These are phyloP conservation scores for Drosophila prostipennis DNA, from an alignment of 2,888 invertebrate species.

Conservation along the genomic window DNA sequence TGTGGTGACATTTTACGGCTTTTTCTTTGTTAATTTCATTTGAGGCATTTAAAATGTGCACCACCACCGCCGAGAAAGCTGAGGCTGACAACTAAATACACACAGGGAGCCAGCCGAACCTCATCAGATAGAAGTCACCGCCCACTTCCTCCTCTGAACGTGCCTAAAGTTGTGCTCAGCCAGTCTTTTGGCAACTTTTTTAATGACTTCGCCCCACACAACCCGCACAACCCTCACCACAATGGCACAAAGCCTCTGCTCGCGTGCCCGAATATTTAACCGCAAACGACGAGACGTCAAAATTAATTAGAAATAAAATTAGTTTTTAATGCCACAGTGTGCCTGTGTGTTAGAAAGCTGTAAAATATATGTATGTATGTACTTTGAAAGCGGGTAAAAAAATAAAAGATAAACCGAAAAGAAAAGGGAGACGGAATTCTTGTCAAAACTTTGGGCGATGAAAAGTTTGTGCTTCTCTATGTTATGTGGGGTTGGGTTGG, in stretches of 20 bases:
- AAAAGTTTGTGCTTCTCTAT: conserved; percentile 58
- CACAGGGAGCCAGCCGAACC: conserved; percentile 27
- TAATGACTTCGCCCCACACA: conserved; percentile 66
- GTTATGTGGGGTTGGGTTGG: conserved; percentile 27
- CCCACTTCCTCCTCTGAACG: conserved; percentile 25
- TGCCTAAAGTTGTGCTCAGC: conserved; percentile 49
- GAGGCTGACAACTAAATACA: conserved; percentile 74
- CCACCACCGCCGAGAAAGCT: conserved; percentile 52
- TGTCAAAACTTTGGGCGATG: conserved; percentile 59
- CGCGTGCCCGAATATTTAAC: conserved; percentile 77
- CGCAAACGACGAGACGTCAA: conserved; percentile 79
- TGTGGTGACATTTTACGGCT: conserved; percentile 78
- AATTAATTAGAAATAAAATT: conserved; percentile 80
- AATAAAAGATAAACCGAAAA: conserved; percentile 6
- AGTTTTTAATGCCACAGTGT: conserved; percentile 72
- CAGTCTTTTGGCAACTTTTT: conserved; percentile 76
- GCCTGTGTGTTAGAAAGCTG: conserved; percentile 29
- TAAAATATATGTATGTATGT: conserved; percentile 48
- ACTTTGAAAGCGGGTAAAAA: conserved; percentile 46
- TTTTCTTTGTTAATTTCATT: conserved; percentile 78
- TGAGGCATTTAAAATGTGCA: conserved; percentile 77
- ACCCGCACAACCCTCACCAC: conserved; percentile 42
- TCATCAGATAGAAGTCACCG: not conserved
- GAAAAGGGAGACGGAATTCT: conserved; percentile 49
- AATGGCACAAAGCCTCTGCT: conserved; percentile 55